Base-by-base conservation (phyloP, 2,888 invertebrate genomes). In the Gonocerus acuteangulatus region DNA sequence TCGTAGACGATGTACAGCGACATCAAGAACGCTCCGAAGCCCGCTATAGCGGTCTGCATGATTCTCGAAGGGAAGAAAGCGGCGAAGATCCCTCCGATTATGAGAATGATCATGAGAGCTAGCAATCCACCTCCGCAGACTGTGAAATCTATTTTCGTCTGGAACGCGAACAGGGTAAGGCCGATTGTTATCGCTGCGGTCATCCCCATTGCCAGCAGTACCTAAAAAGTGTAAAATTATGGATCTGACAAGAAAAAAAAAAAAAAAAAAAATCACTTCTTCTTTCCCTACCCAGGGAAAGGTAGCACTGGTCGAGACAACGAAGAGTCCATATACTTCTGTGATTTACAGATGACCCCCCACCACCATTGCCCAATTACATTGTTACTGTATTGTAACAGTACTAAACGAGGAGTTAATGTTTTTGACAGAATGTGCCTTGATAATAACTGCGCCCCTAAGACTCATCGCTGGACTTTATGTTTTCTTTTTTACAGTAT, bases 81-180 rank as follows among this genome's bases (percentile, higher is more conserved):
- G 11, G 82, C 77, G 62, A 91, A 77, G 44, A 93, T 79, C 69
- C 91, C 92, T 71, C 92, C 89, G 1, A 90, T 71, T 62, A 92
- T 67, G 18, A 94, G 80, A 0, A 91, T 78, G 7, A 94, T 78
- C 3, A 85, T 73, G 11, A 83, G 82, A 42, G 89, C 86, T 56
- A 91, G 83, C 18, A 95, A 76, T 2, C 85, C 78, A 0, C 89
- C 89, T 23, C 89, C 86, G 77, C 85, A 80, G 65, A 82, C 79
- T 1, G 90, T 91, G 72, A 90, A 91, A 75, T 91, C 90, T 75
- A 80, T 85, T 73, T 87, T 92, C 0, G 95, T 95, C 76, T 95
- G 95, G 76, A 95, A 86, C 6, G 95, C 92, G 76, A 95, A 95
- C 54, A 94, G 69, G 0, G 95, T 95, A 62, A 95, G 77, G 1